Base-by-base conservation (phyloP, 2,113 vertebrate species). In the Aplodontia rufa region DNA sequence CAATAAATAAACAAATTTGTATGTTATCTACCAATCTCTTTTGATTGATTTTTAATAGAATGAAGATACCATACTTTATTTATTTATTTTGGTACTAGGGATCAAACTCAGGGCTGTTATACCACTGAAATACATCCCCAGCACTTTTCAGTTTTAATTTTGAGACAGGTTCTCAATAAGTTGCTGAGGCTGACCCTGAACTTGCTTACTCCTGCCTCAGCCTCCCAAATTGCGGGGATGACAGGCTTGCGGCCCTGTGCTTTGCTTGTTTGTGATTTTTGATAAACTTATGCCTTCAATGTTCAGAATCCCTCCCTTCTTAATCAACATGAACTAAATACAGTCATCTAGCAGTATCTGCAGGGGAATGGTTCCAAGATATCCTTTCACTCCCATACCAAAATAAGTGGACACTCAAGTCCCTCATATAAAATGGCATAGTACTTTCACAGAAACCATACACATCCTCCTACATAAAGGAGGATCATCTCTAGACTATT, bases 311-410 rank as follows among this genome's bases (percentile, higher is more conserved):
- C 6, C 82, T 72, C 45, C 78, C 32, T 84, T 74, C 55, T 64
- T 88, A 93, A 47, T 37, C 42, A 68, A 80, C 11, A 88, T 35
- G 40, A 82, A 91, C 30, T 78, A 95, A 95, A 24, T 13, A 53
- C 64, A 72, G 75, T 53, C 58, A 8, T 28, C 6, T 42, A 19
- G 58, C 64, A 58, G 11, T 22, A 47, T 17, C 11, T 5, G 13
- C n/a, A 42, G 32, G 8, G 7, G 35, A 60, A 2, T 35, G 51
- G 16, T 35, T 71, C 51, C 35, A 72, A 42, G 17, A 49, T 20
- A 37, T 30, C 9, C 17, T 30, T 47, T 35, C 19, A 3, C 16
- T 17, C 17, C 17, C 76, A 9, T 49, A 40, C 45, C 51, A 80
- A 87, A 62, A 40, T 62, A 74, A 69, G 60, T 26, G 8, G 53